Base-by-base conservation (phyloP, 2,888 invertebrate species). In the Phrixothrix hirtus region DNA sequence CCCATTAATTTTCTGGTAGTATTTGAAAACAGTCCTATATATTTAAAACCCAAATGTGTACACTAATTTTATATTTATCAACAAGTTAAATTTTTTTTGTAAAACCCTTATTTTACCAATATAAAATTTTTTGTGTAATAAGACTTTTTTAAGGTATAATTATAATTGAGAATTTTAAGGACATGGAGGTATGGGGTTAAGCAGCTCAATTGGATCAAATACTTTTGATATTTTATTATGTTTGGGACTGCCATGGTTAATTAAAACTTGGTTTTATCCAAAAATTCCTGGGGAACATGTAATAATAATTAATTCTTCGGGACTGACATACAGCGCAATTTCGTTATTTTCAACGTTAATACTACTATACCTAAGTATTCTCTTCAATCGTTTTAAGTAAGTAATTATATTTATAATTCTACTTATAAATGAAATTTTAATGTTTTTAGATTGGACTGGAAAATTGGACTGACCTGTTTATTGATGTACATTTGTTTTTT, bases 191-290 rank as follows among this genome's bases (percentile, higher is more conserved):
- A 89, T 89, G 89, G 90, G 89, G 0, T 81, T 91, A 48, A 88
- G 88, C 68, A 91, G 88, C 74, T 85, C 89, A 1, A 87, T 91
- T 35, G 89, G 89, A 12, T 90, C 90, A 1, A 91, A 90, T 68
- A 88, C 89, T 0, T 90, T 91, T 67, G 89, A 90, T 68, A 87
- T 91, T 25, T 75, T 90, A 2, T 77, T 89, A 1, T 90, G 90
- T 61, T 77, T 91, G 54, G 90, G 89, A 1, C 70, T 89, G 10
- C 90, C 91, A 0, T 90, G 90, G 90, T 76, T 89, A 17, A 78
- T 90, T 12, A 89, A 89, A 67, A 78, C 84, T 0, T 70, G 82
- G 3, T 81, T 84, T 55, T 80, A 84, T 59, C 85, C 87, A 0
- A 77, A 80, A 29, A 66, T 72, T 1, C 79, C 82, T 0, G 82